Base-by-base conservation (phyloP, 2,113 vertebrate genomes). In the Microcebus tavaratra region DNA sequence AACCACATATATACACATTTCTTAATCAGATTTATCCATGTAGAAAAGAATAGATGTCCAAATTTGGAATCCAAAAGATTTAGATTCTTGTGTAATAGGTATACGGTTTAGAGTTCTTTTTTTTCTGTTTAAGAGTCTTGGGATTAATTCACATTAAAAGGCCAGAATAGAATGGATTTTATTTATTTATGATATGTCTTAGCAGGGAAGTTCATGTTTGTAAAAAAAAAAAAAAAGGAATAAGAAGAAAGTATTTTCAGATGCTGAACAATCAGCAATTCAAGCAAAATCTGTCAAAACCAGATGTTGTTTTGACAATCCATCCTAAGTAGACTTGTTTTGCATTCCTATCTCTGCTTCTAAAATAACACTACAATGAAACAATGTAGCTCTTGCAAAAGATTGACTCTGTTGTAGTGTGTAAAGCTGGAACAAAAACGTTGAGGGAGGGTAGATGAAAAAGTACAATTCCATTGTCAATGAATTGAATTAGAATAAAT, bases 301-400 rank as follows among this genome's bases (percentile, higher is more conserved):
- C 93, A 96, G 96, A 91, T 97, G 89, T 92, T 95, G 94, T 93
- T 97, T 95, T 93, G 87, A 97, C 91, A 92, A 95, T 81, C 11
- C 13, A 81, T 84, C 27, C 45, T 93, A 92, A 96, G 92, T 72
- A 96, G 70, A 61, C 57, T 96, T 73, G 25, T 92, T 96, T 76
- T 90, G 63, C 65, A 85, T 93, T 93, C 45, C 59, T 91, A 39
- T 93, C 31, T 96, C 80, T 93, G 12, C 34, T 83, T 96, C 83
- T n/a, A 94, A 88, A 97, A 96, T 65, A 93, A 78, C 53, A 81
- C 15, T 75, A 31, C 50, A 57, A 1, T 70, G 39, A 75, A 96
- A 91, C n/a, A 89, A 45, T 61, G 42, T 31, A 48, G 79, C 36
- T 90, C 80, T 70, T 45, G 8, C 59, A 70, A 65, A 86, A 67